phyloP scores from a whole-genome alignment of 1,140 invertebrate genomes.

The Phocides pigmalion region DNA sequence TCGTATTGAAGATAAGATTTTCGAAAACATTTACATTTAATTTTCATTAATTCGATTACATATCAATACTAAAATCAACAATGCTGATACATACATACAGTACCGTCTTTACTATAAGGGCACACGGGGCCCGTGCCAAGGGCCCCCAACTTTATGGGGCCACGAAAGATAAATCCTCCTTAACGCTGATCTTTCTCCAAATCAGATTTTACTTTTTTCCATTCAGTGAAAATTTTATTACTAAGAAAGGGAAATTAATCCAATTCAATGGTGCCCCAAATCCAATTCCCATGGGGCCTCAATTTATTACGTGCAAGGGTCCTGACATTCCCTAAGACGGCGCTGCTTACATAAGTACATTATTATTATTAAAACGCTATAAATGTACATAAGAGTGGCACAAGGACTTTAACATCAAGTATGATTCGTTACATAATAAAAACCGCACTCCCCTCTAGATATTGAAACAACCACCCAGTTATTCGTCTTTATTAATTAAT shows the following conservation, averaged over 20 bases:
- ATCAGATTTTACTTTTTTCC: no score
- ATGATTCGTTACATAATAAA: conserved; percentile 43
- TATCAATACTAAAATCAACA: conserved; percentile 11
- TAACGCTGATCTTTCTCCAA: no score
- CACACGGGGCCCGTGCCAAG: no score
- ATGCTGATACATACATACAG: not conserved
- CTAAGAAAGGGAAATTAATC: no score
- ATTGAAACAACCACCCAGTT: conserved; percentile 64
- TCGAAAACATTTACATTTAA: conserved; percentile 9
- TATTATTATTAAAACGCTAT: conserved; percentile 17
- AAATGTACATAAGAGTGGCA: conserved; percentile 26
- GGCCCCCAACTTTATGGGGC: no score
- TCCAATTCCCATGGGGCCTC: no score
- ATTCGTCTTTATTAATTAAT: conserved; percentile 36
- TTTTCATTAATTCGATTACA: conserved; percentile 3
- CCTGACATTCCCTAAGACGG: no score
- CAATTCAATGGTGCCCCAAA: no score
- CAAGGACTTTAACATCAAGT: conserved; percentile 25
- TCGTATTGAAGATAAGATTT: not conserved
- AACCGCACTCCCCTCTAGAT: conserved; percentile 54
- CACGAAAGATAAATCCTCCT: no score
- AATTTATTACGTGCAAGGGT: no score
- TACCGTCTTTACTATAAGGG: no score
- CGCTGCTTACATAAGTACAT: conserved; percentile 2
- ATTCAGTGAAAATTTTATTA: no score